These are phyloP conservation scores for Pomacea maculata DNA, from an alignment of 1,140 invertebrate species.

Conservation along the genomic window DNA sequence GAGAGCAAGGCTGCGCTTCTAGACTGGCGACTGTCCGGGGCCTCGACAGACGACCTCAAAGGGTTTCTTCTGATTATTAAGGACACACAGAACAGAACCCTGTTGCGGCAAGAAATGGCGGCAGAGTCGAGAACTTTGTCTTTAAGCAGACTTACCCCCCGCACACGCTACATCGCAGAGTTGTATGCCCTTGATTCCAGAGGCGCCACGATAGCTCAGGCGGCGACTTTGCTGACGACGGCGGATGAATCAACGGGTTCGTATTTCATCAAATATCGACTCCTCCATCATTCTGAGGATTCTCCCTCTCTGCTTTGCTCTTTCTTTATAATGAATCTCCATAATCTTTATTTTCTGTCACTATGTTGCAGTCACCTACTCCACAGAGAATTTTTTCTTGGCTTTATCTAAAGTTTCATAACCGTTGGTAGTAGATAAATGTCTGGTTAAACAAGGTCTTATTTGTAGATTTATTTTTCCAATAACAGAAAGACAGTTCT, in stretches of 20 bases:
- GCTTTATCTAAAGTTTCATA: background rate
- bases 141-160: conserved; percentile 7
- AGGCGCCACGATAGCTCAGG: background rate
- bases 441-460: too few species aligned
- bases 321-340: background rate
- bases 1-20: background rate
- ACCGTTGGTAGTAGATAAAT: too few species aligned
- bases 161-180: conserved; percentile 3
- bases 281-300: too few species aligned
- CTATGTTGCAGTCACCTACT: background rate
- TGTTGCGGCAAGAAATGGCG: conserved; percentile 20
- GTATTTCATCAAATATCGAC: background rate
- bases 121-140: conserved; percentile 11
- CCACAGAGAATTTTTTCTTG: background rate
- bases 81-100: conserved; percentile 1
- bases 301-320: background rate
- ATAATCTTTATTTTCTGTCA: background rate
- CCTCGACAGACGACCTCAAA: background rate
- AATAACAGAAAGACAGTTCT: too few species aligned
- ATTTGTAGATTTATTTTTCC: too few species aligned
- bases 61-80: conserved; percentile 2
- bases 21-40: conserved; percentile 15
- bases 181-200: conserved; percentile 13
- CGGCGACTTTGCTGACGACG: background rate
- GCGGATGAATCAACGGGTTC: background rate